phyloP scores from a whole-genome alignment of 1,140 invertebrate species.

The Ceratosolen solmsi region DNA sequence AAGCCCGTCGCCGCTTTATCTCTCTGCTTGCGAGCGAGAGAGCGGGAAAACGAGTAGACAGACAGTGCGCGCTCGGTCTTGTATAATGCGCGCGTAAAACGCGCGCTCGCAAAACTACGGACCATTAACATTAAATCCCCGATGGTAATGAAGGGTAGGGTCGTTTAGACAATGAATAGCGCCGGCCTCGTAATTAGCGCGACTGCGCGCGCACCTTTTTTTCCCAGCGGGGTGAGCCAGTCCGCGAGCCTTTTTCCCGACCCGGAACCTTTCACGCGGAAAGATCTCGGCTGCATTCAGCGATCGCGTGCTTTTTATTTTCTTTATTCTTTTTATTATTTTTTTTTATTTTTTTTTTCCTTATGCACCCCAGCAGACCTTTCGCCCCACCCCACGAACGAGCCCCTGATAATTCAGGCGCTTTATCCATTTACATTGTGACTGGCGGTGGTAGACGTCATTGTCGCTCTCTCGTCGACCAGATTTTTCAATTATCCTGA shows the following conservation, averaged over 20 bases:
- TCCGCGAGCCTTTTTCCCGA: slow-evolving; percentile 28
- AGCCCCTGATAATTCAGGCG: slow-evolving; percentile 45
- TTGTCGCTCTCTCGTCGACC: slow-evolving; percentile 24
- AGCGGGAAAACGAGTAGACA: not conserved
- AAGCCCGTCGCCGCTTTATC: slow-evolving; percentile 30
- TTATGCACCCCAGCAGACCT: not conserved
- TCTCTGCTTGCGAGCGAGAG: not conserved
- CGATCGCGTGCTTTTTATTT: slow-evolving; percentile 15
- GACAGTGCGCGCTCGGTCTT: not conserved
- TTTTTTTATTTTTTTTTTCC: no score
- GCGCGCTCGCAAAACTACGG: slow-evolving; percentile 48
- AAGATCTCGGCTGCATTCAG: not conserved
- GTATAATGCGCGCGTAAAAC: slow-evolving; percentile 33
- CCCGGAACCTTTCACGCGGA: slow-evolving; percentile 34
- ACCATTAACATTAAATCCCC: slow-evolving; percentile 52
- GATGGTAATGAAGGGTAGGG: slow-evolving; percentile 52
- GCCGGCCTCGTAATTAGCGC: slow-evolving; percentile 48
- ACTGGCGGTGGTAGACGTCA: slow-evolving; percentile 27
- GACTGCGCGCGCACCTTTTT: slow-evolving; percentile 30
- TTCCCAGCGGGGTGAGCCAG: slow-evolving; percentile 15
- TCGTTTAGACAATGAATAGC: slow-evolving; percentile 52
- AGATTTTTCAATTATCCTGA: slow-evolving; percentile 47
- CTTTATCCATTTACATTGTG: slow-evolving; percentile 38
- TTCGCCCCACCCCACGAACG: not conserved
- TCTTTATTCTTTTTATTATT: no score